phyloP scores from a whole-genome alignment of 2,113 vertebrate genomes.

The Opisthocomus hoazin region DNA sequence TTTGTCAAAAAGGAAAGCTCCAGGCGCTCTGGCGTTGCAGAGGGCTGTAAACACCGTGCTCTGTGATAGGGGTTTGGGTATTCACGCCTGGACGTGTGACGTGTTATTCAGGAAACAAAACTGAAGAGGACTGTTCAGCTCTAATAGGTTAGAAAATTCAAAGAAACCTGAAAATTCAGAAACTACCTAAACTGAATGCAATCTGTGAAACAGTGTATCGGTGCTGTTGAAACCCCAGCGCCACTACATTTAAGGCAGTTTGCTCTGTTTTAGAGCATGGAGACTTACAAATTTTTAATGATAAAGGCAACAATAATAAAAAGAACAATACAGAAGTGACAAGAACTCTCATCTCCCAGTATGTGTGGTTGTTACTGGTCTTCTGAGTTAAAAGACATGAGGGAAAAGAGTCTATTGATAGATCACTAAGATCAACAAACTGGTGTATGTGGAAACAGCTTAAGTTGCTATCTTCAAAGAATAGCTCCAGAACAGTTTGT shows the following conservation, averaged over 20 bases:
- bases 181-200: background rate
- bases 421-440: background rate
- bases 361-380: background rate
- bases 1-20: background rate
- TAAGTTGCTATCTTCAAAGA: background rate
- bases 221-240: background rate
- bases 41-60: background rate
- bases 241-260: background rate
- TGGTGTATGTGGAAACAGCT: background rate
- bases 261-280: background rate
- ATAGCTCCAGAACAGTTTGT: background rate
- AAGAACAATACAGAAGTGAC: background rate
- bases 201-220: background rate
- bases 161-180: background rate
- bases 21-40: background rate
- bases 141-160: background rate
- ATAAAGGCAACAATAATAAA: background rate
- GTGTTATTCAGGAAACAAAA: background rate
- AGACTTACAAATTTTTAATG: background rate
- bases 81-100: accelerated
- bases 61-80: background rate
- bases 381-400: background rate
- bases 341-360: background rate
- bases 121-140: background rate
- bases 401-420: background rate